Conservation (phyloP, 2,888 invertebrate genomes). For the Brachynemurus nebulosus region DNA sequence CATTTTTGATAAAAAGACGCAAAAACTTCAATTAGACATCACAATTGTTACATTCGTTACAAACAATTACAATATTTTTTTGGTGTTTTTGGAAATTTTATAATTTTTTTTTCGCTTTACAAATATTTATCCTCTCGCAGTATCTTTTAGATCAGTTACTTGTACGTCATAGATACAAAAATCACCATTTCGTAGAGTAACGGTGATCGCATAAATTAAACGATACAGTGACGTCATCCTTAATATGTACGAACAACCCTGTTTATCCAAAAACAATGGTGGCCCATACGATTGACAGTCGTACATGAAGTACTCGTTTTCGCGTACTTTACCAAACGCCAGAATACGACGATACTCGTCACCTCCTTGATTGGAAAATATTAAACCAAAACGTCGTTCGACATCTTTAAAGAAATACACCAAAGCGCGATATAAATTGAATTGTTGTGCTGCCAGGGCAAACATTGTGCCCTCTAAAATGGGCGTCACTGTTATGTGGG, state of each 20-base stretch:
- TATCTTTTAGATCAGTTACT: slow-evolving; percentile 17
- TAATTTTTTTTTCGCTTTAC: too few species aligned
- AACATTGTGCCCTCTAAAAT: slow-evolving; percentile 48
- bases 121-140: too few species aligned
- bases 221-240: slow-evolving; percentile 44
- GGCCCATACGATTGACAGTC: slow-evolving; percentile 48
- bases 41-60: too few species aligned
- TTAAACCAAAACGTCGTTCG: slow-evolving; percentile 37
- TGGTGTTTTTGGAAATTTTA: too few species aligned
- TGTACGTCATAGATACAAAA: slow-evolving; percentile 30
- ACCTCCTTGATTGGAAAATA: slow-evolving; percentile 37
- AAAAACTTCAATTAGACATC: too few species aligned
- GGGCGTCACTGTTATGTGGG: slow-evolving; percentile 40
- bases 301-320: slow-evolving; percentile 49
- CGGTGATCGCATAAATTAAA: slow-evolving; percentile 45
- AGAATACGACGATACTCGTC: slow-evolving; percentile 24
- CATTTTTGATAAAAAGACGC: too few species aligned
- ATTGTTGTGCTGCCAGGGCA: slow-evolving; percentile 37
- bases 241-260: slow-evolving; percentile 41
- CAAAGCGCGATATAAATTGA: slow-evolving; percentile 48
- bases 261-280: slow-evolving; percentile 43
- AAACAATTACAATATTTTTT: too few species aligned
- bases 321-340: slow-evolving; percentile 28
- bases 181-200: slow-evolving; percentile 37
- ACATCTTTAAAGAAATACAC: slow-evolving; percentile 40